A percentile compares a stretch with the other conserved stretches of the same genome.
These are phyloP conservation scores for Hassar affinis DNA, from an alignment of 2,113 vertebrate genomes.

Conservation along the genomic window DNA sequence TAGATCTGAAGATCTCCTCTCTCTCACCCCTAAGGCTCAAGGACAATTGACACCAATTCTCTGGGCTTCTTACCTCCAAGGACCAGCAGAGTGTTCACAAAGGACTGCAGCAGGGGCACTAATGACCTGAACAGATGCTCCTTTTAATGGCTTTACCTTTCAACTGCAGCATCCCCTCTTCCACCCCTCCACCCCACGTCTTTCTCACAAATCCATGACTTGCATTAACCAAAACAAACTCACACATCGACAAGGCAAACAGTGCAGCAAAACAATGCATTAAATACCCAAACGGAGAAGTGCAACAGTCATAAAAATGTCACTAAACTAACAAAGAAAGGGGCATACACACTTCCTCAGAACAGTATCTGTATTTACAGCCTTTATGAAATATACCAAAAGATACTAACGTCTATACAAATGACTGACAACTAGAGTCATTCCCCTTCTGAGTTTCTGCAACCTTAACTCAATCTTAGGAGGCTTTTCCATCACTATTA, in stretches of 20 bases:
- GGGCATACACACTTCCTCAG: neutral
- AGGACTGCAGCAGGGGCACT: conserved; percentile 39
- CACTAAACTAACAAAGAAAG: neutral
- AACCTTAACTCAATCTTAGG: neutral
- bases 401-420: neutral
- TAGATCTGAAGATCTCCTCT: conserved; percentile 19
- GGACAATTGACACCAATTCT: conserved; percentile 34
- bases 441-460: neutral
- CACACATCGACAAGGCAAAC: conserved; percentile 19
- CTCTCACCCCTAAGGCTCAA: conserved; percentile 16
- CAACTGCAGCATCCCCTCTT: neutral
- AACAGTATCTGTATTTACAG: conserved; percentile 1
- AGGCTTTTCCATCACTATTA: neutral
- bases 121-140: conserved; percentile 52
- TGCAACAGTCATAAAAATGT: conserved; percentile 5
- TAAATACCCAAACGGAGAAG: conserved; percentile 8
- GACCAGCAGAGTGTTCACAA: conserved; percentile 39
- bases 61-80: conserved; percentile 30
- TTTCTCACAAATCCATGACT: conserved; percentile 13
- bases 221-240: conserved; percentile 34
- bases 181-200: neutral
- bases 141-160: conserved; percentile 54
- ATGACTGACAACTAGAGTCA: neutral
- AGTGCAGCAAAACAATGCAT: conserved; percentile 1
- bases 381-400: neutral